Conservation (phyloP, 2,797 vertebrate genomes). For the Siniperca obscura region DNA sequence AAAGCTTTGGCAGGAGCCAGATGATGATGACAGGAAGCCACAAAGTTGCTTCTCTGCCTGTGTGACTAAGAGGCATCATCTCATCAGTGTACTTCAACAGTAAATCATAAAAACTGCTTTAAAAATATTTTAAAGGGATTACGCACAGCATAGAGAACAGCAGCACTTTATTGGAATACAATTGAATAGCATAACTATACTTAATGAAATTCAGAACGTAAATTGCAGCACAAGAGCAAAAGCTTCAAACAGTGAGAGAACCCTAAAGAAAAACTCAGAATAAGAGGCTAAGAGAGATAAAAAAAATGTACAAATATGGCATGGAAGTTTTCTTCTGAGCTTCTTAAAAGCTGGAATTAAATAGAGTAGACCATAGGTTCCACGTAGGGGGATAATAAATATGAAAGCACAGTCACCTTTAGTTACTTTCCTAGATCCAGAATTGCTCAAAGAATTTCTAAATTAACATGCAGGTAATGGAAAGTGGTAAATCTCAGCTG, state of each 20-base stretch:
- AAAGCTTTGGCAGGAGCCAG: conserved; percentile 43
- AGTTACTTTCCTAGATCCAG: conserved; percentile 28
- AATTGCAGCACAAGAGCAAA: conserved; percentile 5
- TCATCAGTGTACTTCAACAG: conserved; percentile 33
- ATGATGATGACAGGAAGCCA: conserved; percentile 36
- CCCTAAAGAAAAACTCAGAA: background rate
- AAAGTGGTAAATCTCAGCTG: conserved; percentile 52
- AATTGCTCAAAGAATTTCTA: conserved; percentile 35
- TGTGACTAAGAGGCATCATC: conserved; percentile 39
- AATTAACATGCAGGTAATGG: conserved; percentile 42
- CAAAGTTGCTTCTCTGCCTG: conserved; percentile 39
- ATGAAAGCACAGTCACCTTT: conserved; percentile 19
- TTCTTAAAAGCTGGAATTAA: conserved; percentile 18
- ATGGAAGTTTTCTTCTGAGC: background rate
- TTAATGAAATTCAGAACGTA: conserved; percentile 45
- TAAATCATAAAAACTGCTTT: conserved; percentile 33
- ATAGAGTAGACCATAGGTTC: conserved; percentile 7
- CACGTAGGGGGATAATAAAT: background rate
- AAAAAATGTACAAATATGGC: background rate
- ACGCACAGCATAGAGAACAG: conserved; percentile 24
- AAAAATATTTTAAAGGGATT: conserved; percentile 41
- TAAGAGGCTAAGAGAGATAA: background rate
- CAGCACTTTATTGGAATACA: conserved; percentile 35
- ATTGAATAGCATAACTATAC: conserved; percentile 7
- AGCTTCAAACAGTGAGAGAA: background rate